Base-by-base conservation (phyloP, 2,888 invertebrate species). In the Gastrophysa polygoni region DNA sequence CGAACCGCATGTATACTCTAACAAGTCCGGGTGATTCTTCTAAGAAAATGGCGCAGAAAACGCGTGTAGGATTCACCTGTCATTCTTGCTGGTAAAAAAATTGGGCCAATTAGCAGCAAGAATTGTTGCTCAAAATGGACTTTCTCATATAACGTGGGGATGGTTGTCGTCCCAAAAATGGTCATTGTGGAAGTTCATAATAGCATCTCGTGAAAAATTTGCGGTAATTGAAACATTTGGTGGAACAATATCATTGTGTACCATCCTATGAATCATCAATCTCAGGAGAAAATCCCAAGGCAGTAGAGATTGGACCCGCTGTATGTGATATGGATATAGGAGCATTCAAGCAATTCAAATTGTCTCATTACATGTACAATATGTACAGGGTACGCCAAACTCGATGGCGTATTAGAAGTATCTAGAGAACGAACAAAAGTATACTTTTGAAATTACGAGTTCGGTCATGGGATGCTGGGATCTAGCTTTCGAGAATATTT, bases 111-210 rank as follows among this genome's bases (percentile, higher is more conserved):
- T 63, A 48, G 69, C 11, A 67, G 43, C 16, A 63, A 57, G 57
- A 71, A 71, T 24, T 59, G 64, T 46, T 66, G 61, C 55, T 69
- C 64, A 46, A 50, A 44, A 34, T 64, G 44, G n/a, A 17, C 48
- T 57, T 56, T 69, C 61, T 62, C 57, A 52, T 28, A 65, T 63
- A 29, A 61, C 62, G 59, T 62, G 66, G 14, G 61, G 62, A 54
- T 66, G 68, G 10, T 65, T 49, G 50, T 61, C 57, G 24, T 59
- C 60, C 64, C 67, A 68, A 50, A 65, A 57, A 54, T 65, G 68
- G 48, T 64, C 43, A 47, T 66, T 70, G 38, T 66, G 63, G 38
- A 61, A 51, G 58, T 68, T 68, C 21, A 52, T 49, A n/a, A 70
- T 67, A 16, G 63, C 60, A 20, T 58, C 58, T 28, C 63, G 58